These are phyloP conservation scores for Apodemia hepburni DNA, from an alignment of 2,888 invertebrate species.

Conservation along the genomic window DNA sequence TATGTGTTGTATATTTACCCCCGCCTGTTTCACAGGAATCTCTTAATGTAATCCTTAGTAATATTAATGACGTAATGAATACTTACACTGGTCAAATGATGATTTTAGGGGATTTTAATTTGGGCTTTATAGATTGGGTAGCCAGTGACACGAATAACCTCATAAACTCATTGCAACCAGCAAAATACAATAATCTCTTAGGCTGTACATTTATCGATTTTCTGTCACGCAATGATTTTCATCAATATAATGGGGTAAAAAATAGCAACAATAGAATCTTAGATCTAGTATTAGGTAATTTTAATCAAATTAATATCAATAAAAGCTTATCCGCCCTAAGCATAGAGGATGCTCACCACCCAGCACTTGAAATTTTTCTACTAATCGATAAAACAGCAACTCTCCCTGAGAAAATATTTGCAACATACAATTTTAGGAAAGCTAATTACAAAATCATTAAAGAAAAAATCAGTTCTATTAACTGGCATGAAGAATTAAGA, in stretches of 20 bases:
- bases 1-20: constrained; percentile 18
- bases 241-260: constrained; percentile 10
- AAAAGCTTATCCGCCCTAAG: background rate
- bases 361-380: constrained; percentile 16
- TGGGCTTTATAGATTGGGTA: constrained; percentile 17
- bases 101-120: constrained; percentile 22
- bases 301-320: background rate
- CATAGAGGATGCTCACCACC: constrained; percentile 14
- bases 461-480: background rate
- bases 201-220: constrained; percentile 16
- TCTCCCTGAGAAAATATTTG: background rate
- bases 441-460: constrained; percentile 11
- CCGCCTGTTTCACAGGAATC: constrained; percentile 11
- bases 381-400: no score
- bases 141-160: background rate
- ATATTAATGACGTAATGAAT: constrained; percentile 15
- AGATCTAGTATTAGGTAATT: constrained; percentile 14
- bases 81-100: constrained; percentile 9
- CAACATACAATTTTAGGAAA: constrained; percentile 11
- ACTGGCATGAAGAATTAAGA: constrained; percentile 6
- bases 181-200: background rate
- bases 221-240: background rate
- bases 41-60: constrained; percentile 13
- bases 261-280: constrained; percentile 16
- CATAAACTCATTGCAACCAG: background rate